phyloP scores from a whole-genome alignment of 2,888 invertebrate genomes.

The Tinea pellionella region DNA sequence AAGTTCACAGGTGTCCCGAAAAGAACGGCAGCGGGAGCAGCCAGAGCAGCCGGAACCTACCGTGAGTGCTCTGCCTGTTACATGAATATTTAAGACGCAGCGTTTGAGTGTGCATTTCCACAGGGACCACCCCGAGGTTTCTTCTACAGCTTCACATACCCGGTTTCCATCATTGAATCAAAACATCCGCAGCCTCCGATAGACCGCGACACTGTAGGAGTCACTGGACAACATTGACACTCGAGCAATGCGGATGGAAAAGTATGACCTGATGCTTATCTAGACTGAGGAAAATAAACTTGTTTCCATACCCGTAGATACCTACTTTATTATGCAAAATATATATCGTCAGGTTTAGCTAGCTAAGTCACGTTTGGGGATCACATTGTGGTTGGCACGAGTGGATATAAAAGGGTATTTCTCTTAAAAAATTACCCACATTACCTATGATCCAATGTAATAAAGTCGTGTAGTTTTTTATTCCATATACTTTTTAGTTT shows the following conservation, averaged over 20 bases:
- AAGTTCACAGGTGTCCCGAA: slow-evolving; percentile 18
- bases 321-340: background rate
- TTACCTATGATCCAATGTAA: background rate
- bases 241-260: too few relatives aligned
- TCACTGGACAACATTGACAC: slow-evolving; percentile 19
- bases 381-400: background rate
- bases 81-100: background rate
- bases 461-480: background rate
- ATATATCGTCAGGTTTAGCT: background rate
- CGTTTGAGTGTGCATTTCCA: background rate
- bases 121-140: slow-evolving; percentile 76
- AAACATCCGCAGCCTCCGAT: slow-evolving; percentile 33
- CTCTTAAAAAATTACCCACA: background rate
- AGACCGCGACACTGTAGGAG: slow-evolving; percentile 38
- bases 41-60: slow-evolving; percentile 48
- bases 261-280: too few relatives aligned
- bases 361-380: background rate
- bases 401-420: background rate
- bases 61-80: slow-evolving; percentile 31
- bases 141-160: slow-evolving; percentile 78
- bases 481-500: too few relatives aligned
- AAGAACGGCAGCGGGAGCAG: slow-evolving; percentile 34
- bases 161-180: slow-evolving; percentile 62
- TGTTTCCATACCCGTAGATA: background rate
- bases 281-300: too few relatives aligned